A percentile compares a stretch with the other conserved stretches of the same genome.
Evolutionary conservation across 2,888 invertebrate genomes (phyloP).

Genomic region (Drosophila kuntzei): DNA sequence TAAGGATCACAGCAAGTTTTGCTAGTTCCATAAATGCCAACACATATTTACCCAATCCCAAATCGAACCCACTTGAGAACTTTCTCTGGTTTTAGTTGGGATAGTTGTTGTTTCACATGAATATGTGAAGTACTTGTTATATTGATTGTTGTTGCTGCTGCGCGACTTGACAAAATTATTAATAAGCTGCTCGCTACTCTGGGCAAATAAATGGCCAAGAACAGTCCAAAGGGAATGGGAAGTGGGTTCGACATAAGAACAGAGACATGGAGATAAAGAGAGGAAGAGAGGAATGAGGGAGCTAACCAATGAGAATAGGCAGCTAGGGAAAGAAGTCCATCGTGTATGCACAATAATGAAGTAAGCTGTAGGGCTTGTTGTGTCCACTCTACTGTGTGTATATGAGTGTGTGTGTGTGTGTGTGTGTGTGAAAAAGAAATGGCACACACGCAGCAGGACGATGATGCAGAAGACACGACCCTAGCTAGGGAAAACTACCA

Average conservation of each 20-base stretch:
- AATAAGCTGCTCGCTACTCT: constrained; percentile 65
- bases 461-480: constrained; percentile 45
- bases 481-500: constrained; percentile 45
- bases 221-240: constrained; percentile 12
- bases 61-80: neutral
- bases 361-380: constrained; percentile 61
- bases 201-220: constrained; percentile 67
- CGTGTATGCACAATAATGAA: constrained; percentile 77
- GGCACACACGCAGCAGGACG: constrained; percentile 63
- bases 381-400: constrained; percentile 42
- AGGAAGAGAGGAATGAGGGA: constrained; percentile 8
- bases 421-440: constrained; percentile 56
- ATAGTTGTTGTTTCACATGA: neutral
- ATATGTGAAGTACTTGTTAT: constrained; percentile 34
- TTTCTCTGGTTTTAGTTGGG: neutral
- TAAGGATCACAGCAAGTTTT: neutral
- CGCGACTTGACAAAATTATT: constrained; percentile 72
- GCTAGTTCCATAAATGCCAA: neutral
- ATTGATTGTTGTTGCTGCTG: constrained; percentile 32
- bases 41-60: neutral
- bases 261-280: constrained; percentile 7
- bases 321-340: constrained; percentile 28
- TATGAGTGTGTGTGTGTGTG: constrained; percentile 15
- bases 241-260: neutral
- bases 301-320: constrained; percentile 14